Conservation (phyloP, 2,888 invertebrate species). For the Amaurobius ferox region DNA sequence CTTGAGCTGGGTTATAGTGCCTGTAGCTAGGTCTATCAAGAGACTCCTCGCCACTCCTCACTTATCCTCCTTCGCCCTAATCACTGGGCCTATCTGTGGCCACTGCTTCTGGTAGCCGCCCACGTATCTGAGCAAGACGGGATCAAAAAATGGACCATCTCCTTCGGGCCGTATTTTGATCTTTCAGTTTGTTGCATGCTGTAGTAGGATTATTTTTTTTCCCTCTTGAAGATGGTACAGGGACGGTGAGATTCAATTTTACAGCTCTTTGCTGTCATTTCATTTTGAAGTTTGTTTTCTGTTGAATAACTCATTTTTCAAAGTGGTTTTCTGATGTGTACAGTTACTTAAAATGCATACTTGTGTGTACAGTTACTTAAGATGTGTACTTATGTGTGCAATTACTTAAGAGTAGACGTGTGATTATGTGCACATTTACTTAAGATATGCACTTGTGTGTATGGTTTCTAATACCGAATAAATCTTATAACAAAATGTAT, state of each 20-base stretch:
- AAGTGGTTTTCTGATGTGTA: no score
- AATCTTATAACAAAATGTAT: no score
- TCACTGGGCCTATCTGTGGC: conserved; percentile 63
- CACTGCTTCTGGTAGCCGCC: conserved; percentile 27
- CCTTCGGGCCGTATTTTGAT: neutral
- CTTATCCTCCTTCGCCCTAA: conserved; percentile 22
- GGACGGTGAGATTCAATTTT: conserved; percentile 35
- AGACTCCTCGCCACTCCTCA: conserved; percentile 21
- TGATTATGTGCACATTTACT: no score
- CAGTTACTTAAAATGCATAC: no score
- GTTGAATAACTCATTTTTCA: no score
- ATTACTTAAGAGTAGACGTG: no score
- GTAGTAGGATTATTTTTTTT: neutral
- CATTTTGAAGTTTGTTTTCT: no score
- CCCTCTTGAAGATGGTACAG: neutral
- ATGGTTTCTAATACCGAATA: no score
- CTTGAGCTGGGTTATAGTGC: no score
- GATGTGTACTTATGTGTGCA: no score
- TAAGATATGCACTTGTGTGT: no score
- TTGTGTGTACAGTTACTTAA: no score
- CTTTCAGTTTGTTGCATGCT: neutral
- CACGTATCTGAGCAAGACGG: conserved; percentile 14
- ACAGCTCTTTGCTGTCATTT: conserved; percentile 20
- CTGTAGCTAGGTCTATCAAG: conserved; percentile 63
- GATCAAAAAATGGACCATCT: conserved; percentile 45